Conservation (phyloP, 2,888 invertebrate species). For the Limnephilus rhombicus region DNA sequence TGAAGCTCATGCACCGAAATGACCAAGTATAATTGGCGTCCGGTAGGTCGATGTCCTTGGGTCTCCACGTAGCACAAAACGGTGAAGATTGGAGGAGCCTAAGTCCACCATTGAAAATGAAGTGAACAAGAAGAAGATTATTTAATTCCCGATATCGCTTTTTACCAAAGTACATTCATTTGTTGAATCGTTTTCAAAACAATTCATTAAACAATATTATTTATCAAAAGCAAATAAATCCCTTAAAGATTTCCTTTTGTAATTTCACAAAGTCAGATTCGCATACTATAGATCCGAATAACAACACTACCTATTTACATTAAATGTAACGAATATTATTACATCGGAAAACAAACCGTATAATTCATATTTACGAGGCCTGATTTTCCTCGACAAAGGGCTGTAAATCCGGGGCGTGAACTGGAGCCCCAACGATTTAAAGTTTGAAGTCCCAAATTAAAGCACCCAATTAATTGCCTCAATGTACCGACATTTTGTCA, state of each 20-base stretch:
- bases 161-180: neutral
- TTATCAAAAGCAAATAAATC: neutral
- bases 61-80: too few relatives aligned
- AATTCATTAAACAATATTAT: too few relatives aligned
- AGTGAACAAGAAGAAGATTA: too few relatives aligned
- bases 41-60: too few relatives aligned
- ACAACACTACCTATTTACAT: neutral
- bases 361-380: neutral
- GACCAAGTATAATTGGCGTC: too few relatives aligned
- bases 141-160: neutral
- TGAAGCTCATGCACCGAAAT: too few relatives aligned
- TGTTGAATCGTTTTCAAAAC: neutral
- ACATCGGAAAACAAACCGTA: neutral
- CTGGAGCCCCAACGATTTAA: neutral
- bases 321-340: neutral
- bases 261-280: neutral
- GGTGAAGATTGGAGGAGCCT: too few relatives aligned
- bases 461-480: neutral
- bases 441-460: neutral
- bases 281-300: neutral
- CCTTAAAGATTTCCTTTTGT: neutral
- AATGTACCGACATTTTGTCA: conserved; percentile 10
- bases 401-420: neutral
- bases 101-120: too few relatives aligned
- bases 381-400: neutral